Evolutionary conservation across 2,888 invertebrate genomes (phyloP).

Genomic region (Brenthis daphne): DNA sequence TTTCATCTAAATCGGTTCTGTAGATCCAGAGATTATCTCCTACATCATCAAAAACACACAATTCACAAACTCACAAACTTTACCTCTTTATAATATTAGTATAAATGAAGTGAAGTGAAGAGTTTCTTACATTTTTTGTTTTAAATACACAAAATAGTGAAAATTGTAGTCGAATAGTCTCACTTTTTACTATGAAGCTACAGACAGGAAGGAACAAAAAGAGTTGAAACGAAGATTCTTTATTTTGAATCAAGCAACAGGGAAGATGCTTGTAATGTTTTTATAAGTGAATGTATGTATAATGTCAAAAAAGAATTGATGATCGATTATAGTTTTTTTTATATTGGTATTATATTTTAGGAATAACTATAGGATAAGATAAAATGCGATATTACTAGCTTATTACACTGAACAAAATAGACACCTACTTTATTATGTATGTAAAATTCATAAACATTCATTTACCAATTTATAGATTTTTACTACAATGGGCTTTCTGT

Average conservation of each 20-base stretch:
- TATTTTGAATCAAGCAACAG: constrained; percentile 21
- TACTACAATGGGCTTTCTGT: too few relatives aligned
- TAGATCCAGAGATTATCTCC: too few relatives aligned
- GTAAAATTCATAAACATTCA: too few relatives aligned
- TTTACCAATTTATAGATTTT: too few relatives aligned
- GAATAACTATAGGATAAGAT: not conserved
- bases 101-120: not conserved
- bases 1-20: too few relatives aligned
- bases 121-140: constrained; percentile 12
- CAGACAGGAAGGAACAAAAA: constrained; percentile 28
- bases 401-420: too few relatives aligned
- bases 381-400: too few relatives aligned
- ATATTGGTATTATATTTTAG: not conserved
- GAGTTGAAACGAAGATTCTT: constrained; percentile 16
- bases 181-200: constrained; percentile 24
- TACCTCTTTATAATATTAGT: too few relatives aligned
- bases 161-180: constrained; percentile 18
- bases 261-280: constrained; percentile 11
- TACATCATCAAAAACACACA: too few relatives aligned
- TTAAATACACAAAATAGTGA: constrained; percentile 20
- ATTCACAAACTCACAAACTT: too few relatives aligned
- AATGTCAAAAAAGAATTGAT: not conserved
- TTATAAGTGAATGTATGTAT: constrained; percentile 13
- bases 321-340: not conserved
- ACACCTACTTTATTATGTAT: too few relatives aligned